Evolutionary conservation across 2,888 invertebrate genomes (phyloP), one percentile per base, ranked within the genome.

Genomic region (Eupsilia transversa): DNA sequence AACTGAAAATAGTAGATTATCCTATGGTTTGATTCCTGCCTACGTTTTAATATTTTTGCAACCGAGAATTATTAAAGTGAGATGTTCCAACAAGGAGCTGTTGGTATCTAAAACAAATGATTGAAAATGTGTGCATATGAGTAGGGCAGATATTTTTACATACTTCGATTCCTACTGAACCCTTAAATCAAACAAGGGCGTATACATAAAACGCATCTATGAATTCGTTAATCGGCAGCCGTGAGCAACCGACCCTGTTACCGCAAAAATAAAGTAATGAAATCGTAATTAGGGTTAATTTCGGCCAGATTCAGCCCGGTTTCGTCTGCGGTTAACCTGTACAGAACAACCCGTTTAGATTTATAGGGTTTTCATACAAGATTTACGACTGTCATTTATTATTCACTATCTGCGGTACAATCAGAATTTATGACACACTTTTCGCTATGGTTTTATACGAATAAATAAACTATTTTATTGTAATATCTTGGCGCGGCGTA

Each of bases 331-430:
- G 92, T 90, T 80, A 90, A 90, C 94, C 94, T 91, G 94, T 86
- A 88, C 91, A 90, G 89, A 89, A 91, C 92, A 91, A 92, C 91
- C 89, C 92, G 89, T 90, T 93, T 92, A 94, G 94, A 95, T 95
- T 95, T 96, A 96, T 94, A 90, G 92, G 91, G 92, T 94, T 95
- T 94, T 96, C 95, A 95, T 95, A 94, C 93, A 90, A 93, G 94
- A 96, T 96, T 96, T 96, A 96, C 91, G 94, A 91, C 89, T 90
- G 88, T 92, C 94, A 94, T 96, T 95, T 95, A 95, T 96, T 95
- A 96, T 96, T 94, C 95, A 94, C 90, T 95, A 95, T 95, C 94
- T 92, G 91, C 87, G 91, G 92, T 90, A 93, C 91, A 94, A 94
- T 94, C 94, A 92, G 77, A 92, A 95, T 96, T 95, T 96, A 95